phyloP scores from a whole-genome alignment of 2,113 vertebrate species.

The Anarhynchus alexandrinus region DNA sequence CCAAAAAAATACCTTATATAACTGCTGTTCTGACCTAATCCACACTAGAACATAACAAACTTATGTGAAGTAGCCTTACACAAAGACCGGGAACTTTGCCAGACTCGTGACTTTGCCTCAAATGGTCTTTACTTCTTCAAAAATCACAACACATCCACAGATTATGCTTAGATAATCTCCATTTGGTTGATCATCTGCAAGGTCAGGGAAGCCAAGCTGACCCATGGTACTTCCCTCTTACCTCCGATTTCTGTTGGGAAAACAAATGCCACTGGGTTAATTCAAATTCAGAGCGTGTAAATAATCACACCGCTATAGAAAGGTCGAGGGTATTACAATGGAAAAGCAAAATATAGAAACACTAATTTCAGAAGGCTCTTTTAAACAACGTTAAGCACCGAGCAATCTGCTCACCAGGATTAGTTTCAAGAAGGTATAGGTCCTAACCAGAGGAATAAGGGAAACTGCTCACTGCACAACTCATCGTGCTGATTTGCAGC shows the following conservation, averaged over 20 bases:
- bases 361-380: background rate
- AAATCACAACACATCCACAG: background rate
- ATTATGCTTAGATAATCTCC: background rate
- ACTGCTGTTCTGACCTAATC: background rate
- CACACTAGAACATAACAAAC: background rate
- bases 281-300: background rate
- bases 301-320: accelerated
- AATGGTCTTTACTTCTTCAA: background rate
- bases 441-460: background rate
- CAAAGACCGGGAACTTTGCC: background rate
- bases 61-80: background rate
- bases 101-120: background rate
- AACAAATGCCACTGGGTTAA: background rate
- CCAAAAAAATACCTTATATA: background rate
- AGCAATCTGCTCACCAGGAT: background rate
- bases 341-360: background rate
- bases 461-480: background rate
- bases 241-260: background rate
- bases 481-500: background rate
- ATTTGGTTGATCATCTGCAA: background rate
- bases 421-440: background rate
- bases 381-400: accelerated
- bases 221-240: background rate
- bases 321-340: background rate
- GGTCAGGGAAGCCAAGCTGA: background rate